phyloP scores from a whole-genome alignment of 2,113 vertebrate genomes.

The Gadus chalcogrammus region DNA sequence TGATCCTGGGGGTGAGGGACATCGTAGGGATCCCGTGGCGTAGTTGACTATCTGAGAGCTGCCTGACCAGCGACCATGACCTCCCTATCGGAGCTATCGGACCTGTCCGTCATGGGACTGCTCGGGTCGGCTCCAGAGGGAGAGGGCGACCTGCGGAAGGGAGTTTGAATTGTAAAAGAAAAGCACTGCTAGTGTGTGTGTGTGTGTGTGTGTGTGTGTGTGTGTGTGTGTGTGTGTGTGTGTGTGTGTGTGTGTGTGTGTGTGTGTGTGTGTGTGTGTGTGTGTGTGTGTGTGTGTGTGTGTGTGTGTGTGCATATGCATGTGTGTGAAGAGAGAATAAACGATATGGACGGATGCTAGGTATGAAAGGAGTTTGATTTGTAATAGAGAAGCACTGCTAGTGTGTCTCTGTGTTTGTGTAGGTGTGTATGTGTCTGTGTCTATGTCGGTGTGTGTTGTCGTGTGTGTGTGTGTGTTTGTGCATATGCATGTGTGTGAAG shows the following conservation, averaged over 20 bases:
- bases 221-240: background rate
- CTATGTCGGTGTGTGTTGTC: background rate
- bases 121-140: background rate
- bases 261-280: slow-evolving; percentile 1
- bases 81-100: no score
- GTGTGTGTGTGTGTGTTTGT: background rate
- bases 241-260: background rate
- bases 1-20: slow-evolving; percentile 57
- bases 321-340: background rate
- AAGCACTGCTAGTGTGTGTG: slow-evolving; percentile 5
- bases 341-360: no score
- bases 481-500: background rate
- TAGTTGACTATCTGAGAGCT: background rate
- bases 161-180: background rate
- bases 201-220: background rate
- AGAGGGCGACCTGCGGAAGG: background rate
- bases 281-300: background rate
- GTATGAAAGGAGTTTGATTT: no score
- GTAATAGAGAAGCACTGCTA: no score
- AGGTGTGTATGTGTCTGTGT: background rate
- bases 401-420: background rate
- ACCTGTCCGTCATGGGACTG: background rate
- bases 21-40: slow-evolving; percentile 53
- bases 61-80: no score
- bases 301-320: background rate